Percentiles rank a stretch among this genome's conserved stretches.
phyloP scores from a whole-genome alignment of 2,797 vertebrate species.

The Pelodytes ibericus region DNA sequence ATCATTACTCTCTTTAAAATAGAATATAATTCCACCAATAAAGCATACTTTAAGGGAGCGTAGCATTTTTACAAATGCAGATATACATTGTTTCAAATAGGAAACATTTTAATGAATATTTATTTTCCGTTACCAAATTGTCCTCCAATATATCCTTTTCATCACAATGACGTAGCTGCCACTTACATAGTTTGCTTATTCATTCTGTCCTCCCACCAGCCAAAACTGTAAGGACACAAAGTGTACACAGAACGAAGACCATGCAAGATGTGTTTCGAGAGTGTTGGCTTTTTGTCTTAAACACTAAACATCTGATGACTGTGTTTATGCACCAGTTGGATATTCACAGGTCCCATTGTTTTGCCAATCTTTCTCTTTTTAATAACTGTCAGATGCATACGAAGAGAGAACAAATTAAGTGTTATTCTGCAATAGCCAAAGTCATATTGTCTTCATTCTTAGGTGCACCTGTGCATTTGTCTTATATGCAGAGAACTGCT shows the following conservation, averaged over 20 bases:
- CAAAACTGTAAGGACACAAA: background rate
- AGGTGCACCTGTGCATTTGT: conserved; percentile 47
- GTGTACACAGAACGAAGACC: background rate
- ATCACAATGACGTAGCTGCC: too few species aligned
- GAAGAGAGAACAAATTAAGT: conserved; percentile 21
- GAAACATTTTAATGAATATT: too few species aligned
- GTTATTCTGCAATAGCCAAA: conserved; percentile 23
- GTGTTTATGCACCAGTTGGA: conserved; percentile 33
- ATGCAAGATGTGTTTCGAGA: background rate
- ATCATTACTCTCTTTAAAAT: too few species aligned
- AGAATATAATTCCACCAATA: too few species aligned
- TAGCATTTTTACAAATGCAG: too few species aligned
- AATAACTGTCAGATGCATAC: conserved; percentile 22
- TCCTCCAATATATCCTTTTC: too few species aligned
- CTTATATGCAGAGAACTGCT: conserved; percentile 13
- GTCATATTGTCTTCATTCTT: conserved; percentile 36
- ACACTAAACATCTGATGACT: background rate
- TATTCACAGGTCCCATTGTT: conserved; percentile 28
- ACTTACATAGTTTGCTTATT: background rate
- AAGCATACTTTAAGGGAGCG: too few species aligned
- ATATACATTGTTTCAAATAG: too few species aligned
- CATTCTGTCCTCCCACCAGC: background rate
- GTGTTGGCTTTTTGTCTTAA: conserved; percentile 14
- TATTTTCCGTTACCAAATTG: too few species aligned
- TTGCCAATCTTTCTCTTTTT: conserved; percentile 28